These are phyloP conservation scores for Agriotes lineatus DNA, from an alignment of 2,888 invertebrate genomes.

Conservation along the genomic window DNA sequence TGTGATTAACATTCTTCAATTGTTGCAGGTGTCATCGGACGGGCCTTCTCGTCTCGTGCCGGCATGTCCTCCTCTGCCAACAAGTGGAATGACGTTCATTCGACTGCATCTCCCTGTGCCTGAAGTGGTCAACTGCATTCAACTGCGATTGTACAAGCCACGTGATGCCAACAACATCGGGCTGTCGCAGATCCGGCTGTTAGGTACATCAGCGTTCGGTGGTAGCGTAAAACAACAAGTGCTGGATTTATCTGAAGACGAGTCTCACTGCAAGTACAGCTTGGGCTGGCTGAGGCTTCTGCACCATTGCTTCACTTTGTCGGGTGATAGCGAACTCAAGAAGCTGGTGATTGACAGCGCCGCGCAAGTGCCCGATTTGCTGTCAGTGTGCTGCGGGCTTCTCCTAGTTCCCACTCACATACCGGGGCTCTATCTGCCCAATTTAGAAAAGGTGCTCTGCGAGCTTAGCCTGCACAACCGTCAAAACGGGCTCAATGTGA, in stretches of 20 bases:
- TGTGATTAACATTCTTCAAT: constrained; percentile 27
- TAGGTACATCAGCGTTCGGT: constrained; percentile 89
- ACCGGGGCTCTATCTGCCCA: constrained; percentile 73
- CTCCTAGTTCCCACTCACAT: constrained; percentile 77
- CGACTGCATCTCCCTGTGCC: constrained; percentile 85
- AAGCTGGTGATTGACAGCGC: constrained; percentile 73
- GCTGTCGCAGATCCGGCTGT: constrained; percentile 85
- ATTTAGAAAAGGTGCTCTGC: constrained; percentile 77
- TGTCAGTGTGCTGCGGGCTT: constrained; percentile 79
- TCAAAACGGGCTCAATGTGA: constrained; percentile 71
- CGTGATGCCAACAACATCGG: constrained; percentile 92
- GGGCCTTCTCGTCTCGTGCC: constrained; percentile 83
- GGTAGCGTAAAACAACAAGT: constrained; percentile 62
- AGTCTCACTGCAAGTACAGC: constrained; percentile 71
- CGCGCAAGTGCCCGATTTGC: constrained; percentile 74
- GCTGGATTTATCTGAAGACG: constrained; percentile 68
- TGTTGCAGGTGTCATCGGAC: constrained; percentile 72
- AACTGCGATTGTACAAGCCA: constrained; percentile 82
- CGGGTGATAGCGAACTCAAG: constrained; percentile 63
- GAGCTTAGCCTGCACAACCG: constrained; percentile 77
- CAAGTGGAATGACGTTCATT: constrained; percentile 90
- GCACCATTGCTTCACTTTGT: constrained; percentile 79
- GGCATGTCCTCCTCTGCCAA: constrained; percentile 86
- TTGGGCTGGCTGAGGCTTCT: constrained; percentile 88
- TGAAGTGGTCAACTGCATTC: constrained; percentile 87